phyloP scores from a whole-genome alignment of 2,888 invertebrate species.

The Eulithis testata region DNA sequence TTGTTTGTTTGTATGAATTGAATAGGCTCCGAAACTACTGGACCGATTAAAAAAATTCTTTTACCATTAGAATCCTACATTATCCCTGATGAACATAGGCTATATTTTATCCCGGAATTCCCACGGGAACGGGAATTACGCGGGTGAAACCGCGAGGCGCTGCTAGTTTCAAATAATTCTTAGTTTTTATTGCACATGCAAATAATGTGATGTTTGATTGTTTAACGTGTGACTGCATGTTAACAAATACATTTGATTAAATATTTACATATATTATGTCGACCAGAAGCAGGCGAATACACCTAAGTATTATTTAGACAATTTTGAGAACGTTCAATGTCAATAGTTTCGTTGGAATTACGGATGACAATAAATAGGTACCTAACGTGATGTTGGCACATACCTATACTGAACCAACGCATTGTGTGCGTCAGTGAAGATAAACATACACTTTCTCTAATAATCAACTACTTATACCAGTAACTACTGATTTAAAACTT shows the following conservation, averaged over 20 bases:
- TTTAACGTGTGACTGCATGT: constrained; percentile 6
- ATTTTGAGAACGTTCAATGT: constrained; percentile 3
- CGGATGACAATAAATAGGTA: constrained; percentile 18
- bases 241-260: background rate
- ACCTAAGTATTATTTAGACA: background rate
- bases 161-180: background rate
- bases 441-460: constrained; percentile 30
- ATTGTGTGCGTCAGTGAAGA: constrained; percentile 28
- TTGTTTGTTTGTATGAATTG: too few relatives aligned
- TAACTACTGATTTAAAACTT: constrained; percentile 35
- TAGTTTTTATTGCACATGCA: background rate
- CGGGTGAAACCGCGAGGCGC: too few relatives aligned
- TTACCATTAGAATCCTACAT: too few relatives aligned
- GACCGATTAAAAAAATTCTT: too few relatives aligned
- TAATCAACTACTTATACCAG: constrained; percentile 25
- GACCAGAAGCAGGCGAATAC: constrained; percentile 1
- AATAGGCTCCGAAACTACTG: too few relatives aligned
- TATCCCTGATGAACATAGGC: too few relatives aligned
- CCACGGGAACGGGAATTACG: too few relatives aligned
- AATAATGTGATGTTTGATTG: background rate
- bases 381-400: constrained; percentile 16
- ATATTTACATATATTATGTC: constrained; percentile 1
- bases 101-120: too few relatives aligned
- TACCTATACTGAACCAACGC: constrained; percentile 18
- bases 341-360: constrained; percentile 6